Base-by-base conservation (phyloP, 2,797 vertebrate genomes). In the Pelodytes ibericus region DNA sequence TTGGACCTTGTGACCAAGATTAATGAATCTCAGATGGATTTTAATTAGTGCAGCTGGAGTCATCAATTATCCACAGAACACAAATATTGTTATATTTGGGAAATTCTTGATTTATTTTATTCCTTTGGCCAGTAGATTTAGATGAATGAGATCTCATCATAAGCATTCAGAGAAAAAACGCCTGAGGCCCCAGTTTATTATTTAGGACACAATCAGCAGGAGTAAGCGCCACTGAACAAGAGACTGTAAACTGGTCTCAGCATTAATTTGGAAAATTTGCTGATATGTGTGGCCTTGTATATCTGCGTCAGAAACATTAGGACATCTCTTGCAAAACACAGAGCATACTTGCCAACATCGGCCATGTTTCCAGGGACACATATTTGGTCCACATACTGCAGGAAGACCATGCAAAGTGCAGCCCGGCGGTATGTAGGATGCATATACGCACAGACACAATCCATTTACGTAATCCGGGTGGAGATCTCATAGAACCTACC, bases 81-180 rank as follows among this genome's bases (percentile, higher is more conserved):
- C 93, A 98, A 97, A 98, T 96, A 98, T 98, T 97, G 94, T 97
- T 98, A 96, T 96, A 95, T 98, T 96, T 96, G 90, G 92, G 90
- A 97, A 95, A 96, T 92, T 94, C 92, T 94, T 98, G 95, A 96
- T 96, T 97, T 97, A 97, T 97, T 96, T 96, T 94, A 92, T 94
- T 94, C 89, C 91, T 93, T 90, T 93, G 93, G 90, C 93, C 89
- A 81, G 88, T 87, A 91, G 94, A 96, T 95, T 94, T 95, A 96
- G 96, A 98, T 95, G 95, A 96, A 98, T 97, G 95, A 92, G 91
- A 93, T 95, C 94, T 95, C 94, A 95, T 95, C 94, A 94, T 92
- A 91, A 92, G 92, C 90, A 91, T 94, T 94, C 93, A 90, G 91
- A 84, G 90, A 92, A 72, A 82, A 74, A 89, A 84, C 53, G 87